phyloP scores from a whole-genome alignment of 2,888 invertebrate species.

The Frankliniella intonsa region DNA sequence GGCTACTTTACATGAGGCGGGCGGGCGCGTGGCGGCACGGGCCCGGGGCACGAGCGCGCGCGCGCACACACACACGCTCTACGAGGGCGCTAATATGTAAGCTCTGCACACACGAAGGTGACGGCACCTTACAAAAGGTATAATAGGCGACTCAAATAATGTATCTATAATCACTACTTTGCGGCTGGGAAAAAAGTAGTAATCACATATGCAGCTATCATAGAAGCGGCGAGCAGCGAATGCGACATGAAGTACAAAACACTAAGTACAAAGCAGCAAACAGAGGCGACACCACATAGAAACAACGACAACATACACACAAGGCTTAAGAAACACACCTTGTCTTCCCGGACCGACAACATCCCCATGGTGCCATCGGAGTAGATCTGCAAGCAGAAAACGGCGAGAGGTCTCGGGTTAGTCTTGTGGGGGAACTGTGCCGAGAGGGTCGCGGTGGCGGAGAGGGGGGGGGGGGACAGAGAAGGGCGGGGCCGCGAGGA shows the following conservation, averaged over 20 bases:
- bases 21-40: too few relatives aligned
- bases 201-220: background rate
- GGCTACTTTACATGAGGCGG: background rate
- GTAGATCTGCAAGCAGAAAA: conserved; percentile 21
- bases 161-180: background rate
- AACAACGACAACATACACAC: background rate
- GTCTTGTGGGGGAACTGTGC: background rate
- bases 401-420: background rate
- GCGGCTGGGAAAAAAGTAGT: background rate
- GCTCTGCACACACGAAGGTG: too few relatives aligned
- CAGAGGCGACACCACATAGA: background rate
- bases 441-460: background rate
- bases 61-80: background rate
- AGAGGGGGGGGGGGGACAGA: background rate
- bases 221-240: background rate
- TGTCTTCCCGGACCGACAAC: conserved; percentile 11
- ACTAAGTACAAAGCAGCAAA: background rate
- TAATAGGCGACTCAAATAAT: background rate
- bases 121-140: background rate
- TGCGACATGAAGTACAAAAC: background rate
- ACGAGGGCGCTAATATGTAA: too few relatives aligned
- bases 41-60: background rate
- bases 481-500: background rate
- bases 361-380: conserved; percentile 15
- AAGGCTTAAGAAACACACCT: background rate